Evolutionary conservation across 2,797 vertebrate species (phyloP), one percentile per base, ranked within the genome.

Genomic region (Pyrocephalus nanus): DNA sequence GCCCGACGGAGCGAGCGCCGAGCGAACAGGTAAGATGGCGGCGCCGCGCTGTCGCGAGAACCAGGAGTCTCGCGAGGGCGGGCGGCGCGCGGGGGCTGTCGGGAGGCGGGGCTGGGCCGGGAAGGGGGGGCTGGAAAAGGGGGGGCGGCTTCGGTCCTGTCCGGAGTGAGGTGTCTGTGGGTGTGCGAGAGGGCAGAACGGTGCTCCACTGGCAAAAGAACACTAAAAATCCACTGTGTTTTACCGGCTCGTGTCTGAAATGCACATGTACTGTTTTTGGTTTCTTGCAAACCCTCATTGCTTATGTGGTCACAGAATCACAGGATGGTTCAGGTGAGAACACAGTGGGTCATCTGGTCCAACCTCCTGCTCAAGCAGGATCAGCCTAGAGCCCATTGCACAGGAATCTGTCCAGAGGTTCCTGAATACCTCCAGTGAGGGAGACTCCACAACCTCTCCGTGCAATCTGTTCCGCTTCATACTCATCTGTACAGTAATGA

Each of bases 11-110:
- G 29, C 54, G 17, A 66, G 66, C 54, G 27, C 60, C 61, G 53
- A 76, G 12, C 60, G 26, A 84, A 76, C 88, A 40, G 55, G 81
- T 95, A 98, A 98, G 96, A 98, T 98, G 98, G 98, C 97, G 97
- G 95, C 93, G 47, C 26, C 12, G 53, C 36, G 36, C 42, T 71
- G 34, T 73, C 96, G 96, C 95, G 96, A 84, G 45, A 45, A 22
- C n/a, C 4, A 4, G 8, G 20, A 48, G 19, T 58, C 93, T 90
- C 84, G 94, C 94, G 95, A 93, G 84, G 26, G 11, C 26, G 0
- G 32, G 40, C 6, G 14, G 55, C 12, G 60, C 76, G 88, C 76
- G 72, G 64, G 69, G 76, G 13, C 62, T 60, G 92, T 40, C n/a
- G 91, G 83, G 73, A 79, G 77, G 94, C 22, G 32, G 75, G 29